Evolutionary conservation across 2,113 vertebrate species (phyloP), one percentile per base, ranked within the genome.

Genomic region (Hystrix cristata): DNA sequence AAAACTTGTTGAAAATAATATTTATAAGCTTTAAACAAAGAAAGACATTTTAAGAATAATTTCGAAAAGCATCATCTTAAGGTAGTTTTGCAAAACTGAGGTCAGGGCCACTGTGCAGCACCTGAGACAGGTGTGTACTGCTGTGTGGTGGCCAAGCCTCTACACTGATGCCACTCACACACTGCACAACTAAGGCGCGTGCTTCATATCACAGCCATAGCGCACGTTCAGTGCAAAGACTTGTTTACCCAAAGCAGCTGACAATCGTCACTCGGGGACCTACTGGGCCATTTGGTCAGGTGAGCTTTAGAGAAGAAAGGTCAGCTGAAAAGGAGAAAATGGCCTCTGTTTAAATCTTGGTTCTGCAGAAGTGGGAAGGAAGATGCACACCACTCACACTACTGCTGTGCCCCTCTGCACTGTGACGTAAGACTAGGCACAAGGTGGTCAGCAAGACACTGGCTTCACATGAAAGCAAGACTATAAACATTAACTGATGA

Each of bases 41-140:
- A 19, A 88, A 80, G 34, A 12, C 13, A 46, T 55, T 88, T 92
- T 64, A 76, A 91, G 27, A 64, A 55, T 60, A 83, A 46, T 34
- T 65, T 55, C 67, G 10, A 96, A 96, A 91, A 25, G 51, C 93
- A 91, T 95, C 53, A 60, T 81, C 84, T 90, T 53, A 59, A 81
- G 38, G n/a, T 29, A 59, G 53, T 90, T 80, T 93, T 92, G 34
- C 12, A 74, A 69, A 57, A 60, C 60, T 76, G 31, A 51, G 92
- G 62, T 74, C n/a, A 80, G 21, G 10, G 46, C 69, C 84, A 88
- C 89, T 38, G 0, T 55, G 64, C 9, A 31, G 60, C 31, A 34
- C 25, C 21, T 12, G 27, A 55, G 60, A 53, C 59, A 78, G 23
- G 43, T 7, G 0, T 67, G 57, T 23, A 74, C 31, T 18, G 7